These are phyloP conservation scores for Chauna torquata DNA, from an alignment of 2,113 vertebrate species.

Conservation along the genomic window DNA sequence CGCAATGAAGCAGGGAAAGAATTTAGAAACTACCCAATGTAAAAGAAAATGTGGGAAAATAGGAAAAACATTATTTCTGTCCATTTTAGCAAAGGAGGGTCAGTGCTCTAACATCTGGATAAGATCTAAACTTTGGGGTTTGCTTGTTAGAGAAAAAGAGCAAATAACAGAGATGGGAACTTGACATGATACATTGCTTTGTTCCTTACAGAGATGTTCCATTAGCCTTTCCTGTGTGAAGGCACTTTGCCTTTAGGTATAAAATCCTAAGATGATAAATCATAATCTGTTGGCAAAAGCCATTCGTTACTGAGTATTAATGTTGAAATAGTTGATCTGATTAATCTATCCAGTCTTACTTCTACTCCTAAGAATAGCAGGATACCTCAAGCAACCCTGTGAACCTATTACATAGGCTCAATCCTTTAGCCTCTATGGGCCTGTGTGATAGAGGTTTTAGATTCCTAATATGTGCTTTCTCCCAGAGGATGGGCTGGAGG, in stretches of 20 bases:
- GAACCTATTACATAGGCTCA: background rate
- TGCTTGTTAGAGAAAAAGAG: background rate
- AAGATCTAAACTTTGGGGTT: background rate
- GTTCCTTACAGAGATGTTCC: background rate
- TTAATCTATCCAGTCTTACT: background rate
- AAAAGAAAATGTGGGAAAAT: background rate
- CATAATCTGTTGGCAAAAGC: background rate
- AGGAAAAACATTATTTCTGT: background rate
- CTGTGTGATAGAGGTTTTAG: background rate
- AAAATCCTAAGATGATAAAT: background rate
- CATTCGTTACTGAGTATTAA: background rate
- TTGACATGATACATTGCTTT: background rate
- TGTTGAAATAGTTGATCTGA: background rate
- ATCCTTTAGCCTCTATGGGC: background rate
- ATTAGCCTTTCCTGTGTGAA: background rate
- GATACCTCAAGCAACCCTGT: background rate
- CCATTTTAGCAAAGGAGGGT: background rate
- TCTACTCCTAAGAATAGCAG: background rate
- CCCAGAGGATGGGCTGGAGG: background rate
- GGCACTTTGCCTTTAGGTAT: background rate
- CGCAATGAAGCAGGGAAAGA: background rate
- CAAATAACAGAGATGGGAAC: background rate
- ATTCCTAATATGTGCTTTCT: background rate
- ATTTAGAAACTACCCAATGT: background rate
- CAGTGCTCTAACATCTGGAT: background rate